phyloP scores from a whole-genome alignment of 2,113 vertebrate species.

The Theropithecus gelada region DNA sequence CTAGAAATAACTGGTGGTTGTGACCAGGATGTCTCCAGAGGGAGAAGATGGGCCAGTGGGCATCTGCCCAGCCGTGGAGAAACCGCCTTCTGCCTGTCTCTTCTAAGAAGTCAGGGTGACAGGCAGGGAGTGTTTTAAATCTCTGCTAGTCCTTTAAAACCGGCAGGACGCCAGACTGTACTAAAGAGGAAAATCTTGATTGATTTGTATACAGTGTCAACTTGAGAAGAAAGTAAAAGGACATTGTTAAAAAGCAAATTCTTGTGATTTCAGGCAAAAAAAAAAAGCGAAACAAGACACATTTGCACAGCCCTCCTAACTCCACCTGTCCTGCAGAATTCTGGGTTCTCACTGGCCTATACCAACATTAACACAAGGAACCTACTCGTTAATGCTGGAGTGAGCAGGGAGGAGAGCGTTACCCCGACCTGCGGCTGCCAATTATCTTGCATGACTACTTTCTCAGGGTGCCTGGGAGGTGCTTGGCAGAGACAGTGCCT shows the following conservation, averaged over 20 bases:
- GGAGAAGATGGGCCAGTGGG: not conserved
- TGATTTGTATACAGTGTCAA: no score
- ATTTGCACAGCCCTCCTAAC: no score
- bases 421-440: rapidly evolving
- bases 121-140: not conserved
- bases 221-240: not conserved
- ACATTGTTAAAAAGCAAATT: not conserved
- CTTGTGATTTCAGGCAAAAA: no score
- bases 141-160: not conserved
- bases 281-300: not conserved
- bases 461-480: rapidly evolving
- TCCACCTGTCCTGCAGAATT: rapidly evolving
- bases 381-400: not conserved
- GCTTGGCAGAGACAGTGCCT: not conserved
- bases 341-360: not conserved
- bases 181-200: no score
- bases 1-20: not conserved
- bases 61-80: not conserved
- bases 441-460: rapidly evolving
- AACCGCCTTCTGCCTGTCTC: not conserved
- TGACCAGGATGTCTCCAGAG: not conserved
- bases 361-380: not conserved
- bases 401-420: not conserved
- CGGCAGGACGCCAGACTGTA: not conserved
- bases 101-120: rapidly evolving